Evolutionary conservation across 2,797 vertebrate species (phyloP).

Genomic region (Arnoldichthys spilopterus): DNA sequence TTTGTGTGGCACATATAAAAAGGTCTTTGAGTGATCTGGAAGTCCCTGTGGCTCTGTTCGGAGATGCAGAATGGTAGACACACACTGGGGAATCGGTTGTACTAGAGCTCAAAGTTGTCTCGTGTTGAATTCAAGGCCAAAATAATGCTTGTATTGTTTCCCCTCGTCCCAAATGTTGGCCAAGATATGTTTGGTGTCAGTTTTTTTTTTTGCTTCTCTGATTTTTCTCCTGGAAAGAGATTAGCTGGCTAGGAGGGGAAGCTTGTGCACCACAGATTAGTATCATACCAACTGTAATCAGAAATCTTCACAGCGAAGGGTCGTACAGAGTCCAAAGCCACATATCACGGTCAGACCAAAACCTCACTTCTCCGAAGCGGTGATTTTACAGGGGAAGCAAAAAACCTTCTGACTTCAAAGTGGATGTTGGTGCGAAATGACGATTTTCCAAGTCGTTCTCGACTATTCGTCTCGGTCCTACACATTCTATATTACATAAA

Average conservation of each 20-base stretch:
- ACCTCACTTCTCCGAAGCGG: too few relatives aligned
- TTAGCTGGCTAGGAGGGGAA: neutral
- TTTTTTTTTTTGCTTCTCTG: neutral
- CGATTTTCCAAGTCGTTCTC: too few relatives aligned
- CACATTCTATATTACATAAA: too few relatives aligned
- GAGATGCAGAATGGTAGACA: neutral
- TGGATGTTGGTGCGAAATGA: too few relatives aligned
- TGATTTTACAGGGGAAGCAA: too few relatives aligned
- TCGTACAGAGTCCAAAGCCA: too few relatives aligned
- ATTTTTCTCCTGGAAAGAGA: neutral
- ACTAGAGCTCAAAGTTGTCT: neutral
- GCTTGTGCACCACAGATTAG: neutral
- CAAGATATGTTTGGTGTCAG: neutral
- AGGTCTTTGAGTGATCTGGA: slow-evolving; percentile 2
- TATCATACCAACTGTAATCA: neutral
- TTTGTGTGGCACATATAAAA: neutral
- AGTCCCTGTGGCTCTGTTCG: neutral
- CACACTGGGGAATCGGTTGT: neutral
- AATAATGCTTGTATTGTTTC: neutral
- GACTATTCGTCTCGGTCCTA: too few relatives aligned
- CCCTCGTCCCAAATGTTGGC: neutral
- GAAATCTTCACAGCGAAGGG: neutral
- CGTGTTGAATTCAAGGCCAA: neutral
- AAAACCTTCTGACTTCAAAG: too few relatives aligned
- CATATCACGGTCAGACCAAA: too few relatives aligned